A percentile compares a stretch with the other conserved stretches of the same genome.
These are phyloP conservation scores for Cyclura pinguis DNA, from an alignment of 2,797 vertebrate genomes.

Conservation along the genomic window DNA sequence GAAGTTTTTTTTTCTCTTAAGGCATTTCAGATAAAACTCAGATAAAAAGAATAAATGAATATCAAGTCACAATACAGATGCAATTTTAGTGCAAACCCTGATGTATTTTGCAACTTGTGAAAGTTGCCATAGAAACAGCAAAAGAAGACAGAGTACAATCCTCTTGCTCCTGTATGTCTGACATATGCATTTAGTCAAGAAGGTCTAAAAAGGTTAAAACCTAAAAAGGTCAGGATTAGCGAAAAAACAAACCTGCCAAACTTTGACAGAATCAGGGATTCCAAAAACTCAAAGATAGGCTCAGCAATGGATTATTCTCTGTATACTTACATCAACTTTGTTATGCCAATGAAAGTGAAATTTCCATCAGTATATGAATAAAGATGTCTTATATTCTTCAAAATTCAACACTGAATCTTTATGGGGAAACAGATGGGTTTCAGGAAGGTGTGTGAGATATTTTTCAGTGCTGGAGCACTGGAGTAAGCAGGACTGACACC, in stretches of 20 bases:
- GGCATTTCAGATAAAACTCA: background rate
- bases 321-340: background rate
- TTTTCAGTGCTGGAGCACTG: background rate
- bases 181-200: conserved; percentile 54
- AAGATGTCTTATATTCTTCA: background rate
- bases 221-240: conserved; percentile 32
- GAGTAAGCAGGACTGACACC: background rate
- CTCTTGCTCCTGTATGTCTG: conserved; percentile 58
- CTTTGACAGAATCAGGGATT: background rate
- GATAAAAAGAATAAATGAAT: conserved; percentile 48
- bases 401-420: background rate
- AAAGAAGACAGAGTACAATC: conserved; percentile 65
- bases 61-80: conserved; percentile 45
- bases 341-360: background rate
- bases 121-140: conserved; percentile 74
- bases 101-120: conserved; percentile 50
- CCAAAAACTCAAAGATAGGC: background rate
- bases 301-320: background rate
- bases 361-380: background rate
- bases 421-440: background rate
- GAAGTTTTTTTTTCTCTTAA: background rate
- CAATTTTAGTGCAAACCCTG: conserved; percentile 49
- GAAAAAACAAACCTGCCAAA: background rate
- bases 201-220: conserved; percentile 63
- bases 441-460: background rate